Conservation (phyloP, 1,140 invertebrate genomes). For the Tetramorium parvispinum region DNA sequence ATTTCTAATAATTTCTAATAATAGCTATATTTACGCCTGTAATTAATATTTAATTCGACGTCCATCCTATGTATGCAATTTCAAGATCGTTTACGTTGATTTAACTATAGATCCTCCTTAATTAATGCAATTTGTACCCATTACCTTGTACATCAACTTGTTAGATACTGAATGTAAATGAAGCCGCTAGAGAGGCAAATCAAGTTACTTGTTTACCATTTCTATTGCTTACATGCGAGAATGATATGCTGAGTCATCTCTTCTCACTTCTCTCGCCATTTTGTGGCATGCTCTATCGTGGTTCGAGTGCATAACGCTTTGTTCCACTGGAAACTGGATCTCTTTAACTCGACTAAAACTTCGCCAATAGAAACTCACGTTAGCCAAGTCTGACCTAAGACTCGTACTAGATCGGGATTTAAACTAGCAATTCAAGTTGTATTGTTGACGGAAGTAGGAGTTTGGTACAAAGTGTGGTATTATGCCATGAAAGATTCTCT, state of each 20-base stretch:
- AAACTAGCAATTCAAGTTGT: conserved; percentile 48
- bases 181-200: neutral
- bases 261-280: neutral
- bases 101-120: neutral
- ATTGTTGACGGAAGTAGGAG: conserved; percentile 13
- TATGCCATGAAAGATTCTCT: neutral
- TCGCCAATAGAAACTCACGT: conserved; percentile 52
- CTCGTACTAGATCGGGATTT: conserved; percentile 39
- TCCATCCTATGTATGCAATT: neutral
- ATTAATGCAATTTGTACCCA: neutral
- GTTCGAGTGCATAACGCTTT: conserved; percentile 31
- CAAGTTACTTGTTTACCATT: conserved; percentile 1
- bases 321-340: conserved; percentile 24
- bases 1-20: neutral
- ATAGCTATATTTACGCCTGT: neutral
- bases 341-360: conserved; percentile 53
- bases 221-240: neutral
- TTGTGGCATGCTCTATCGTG: neutral
- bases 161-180: neutral
- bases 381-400: conserved; percentile 51
- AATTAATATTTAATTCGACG: neutral
- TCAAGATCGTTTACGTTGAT: neutral
- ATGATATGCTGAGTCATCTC: neutral
- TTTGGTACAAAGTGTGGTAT: conserved; percentile 5
- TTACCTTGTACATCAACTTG: neutral